A percentile compares a stretch with the other conserved stretches of the same genome.
Conservation (phyloP, 2,888 invertebrate genomes). For the Itoplectis maculator region DNA sequence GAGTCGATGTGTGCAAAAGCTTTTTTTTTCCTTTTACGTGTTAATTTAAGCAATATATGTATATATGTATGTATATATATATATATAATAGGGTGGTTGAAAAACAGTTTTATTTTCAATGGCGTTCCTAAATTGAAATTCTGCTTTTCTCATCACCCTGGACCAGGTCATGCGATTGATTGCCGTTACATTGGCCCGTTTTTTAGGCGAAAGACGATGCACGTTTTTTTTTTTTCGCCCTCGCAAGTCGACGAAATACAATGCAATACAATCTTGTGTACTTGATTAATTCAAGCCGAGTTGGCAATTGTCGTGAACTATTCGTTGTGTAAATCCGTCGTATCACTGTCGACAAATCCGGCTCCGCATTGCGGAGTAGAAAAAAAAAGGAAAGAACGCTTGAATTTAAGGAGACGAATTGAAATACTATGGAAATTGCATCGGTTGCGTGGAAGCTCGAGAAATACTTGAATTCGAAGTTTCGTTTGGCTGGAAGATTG, state of each 20-base stretch:
- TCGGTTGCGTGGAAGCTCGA: slow-evolving; percentile 48
- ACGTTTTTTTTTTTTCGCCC: slow-evolving; percentile 1
- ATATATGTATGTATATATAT: slow-evolving; percentile 38
- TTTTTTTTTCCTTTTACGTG: slow-evolving; percentile 15
- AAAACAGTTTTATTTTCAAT: not conserved
- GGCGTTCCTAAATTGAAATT: not conserved
- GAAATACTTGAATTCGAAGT: slow-evolving; percentile 44
- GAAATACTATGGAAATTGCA: slow-evolving; percentile 1
- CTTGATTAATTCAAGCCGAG: not conserved
- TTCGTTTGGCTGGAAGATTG: slow-evolving; percentile 53
- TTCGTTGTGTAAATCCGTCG: slow-evolving; percentile 35
- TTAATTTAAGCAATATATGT: slow-evolving; percentile 50
- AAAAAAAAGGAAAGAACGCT: not conserved
- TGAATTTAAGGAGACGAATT: not conserved
- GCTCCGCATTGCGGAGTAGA: not conserved
- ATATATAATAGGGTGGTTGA: not conserved
- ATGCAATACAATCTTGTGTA: slow-evolving; percentile 9
- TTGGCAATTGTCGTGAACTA: slow-evolving; percentile 12
- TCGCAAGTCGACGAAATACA: not conserved
- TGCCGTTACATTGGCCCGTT: slow-evolving; percentile 26
- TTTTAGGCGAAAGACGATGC: slow-evolving; percentile 11
- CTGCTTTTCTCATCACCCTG: slow-evolving; percentile 31
- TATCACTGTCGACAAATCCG: slow-evolving; percentile 13
- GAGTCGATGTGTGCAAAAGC: slow-evolving; percentile 33
- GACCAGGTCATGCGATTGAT: slow-evolving; percentile 51